phyloP scores from a whole-genome alignment of 1,140 invertebrate species.

The Zaprionus taronus region DNA sequence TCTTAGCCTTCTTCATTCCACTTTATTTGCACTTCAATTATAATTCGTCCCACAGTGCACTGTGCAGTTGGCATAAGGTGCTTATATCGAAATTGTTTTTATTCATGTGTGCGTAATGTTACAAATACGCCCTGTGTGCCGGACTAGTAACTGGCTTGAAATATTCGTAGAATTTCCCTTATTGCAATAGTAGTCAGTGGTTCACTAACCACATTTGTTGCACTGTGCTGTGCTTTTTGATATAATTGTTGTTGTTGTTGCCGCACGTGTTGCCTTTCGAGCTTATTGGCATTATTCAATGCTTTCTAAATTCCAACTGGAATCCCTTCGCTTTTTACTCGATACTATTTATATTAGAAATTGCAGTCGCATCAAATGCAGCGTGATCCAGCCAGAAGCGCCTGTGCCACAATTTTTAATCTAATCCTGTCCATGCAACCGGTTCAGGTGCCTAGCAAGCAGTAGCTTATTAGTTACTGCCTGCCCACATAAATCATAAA shows the following conservation, averaged over 20 bases:
- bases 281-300: constrained; percentile 77
- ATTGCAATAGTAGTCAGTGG: constrained; percentile 59
- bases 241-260: constrained; percentile 19
- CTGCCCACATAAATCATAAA: background rate
- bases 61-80: constrained; percentile 66
- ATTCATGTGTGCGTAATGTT: constrained; percentile 34
- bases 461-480: constrained; percentile 21
- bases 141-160: constrained; percentile 60
- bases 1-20: background rate
- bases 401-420: constrained; percentile 63
- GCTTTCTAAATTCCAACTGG: constrained; percentile 67
- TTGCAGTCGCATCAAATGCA: constrained; percentile 51
- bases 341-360: constrained; percentile 42
- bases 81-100: constrained; percentile 76
- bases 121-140: constrained; percentile 64
- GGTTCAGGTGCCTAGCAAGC: constrained; percentile 8
- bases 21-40: background rate
- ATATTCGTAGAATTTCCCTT: constrained; percentile 78
- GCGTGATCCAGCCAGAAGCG: background rate
- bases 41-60: constrained; percentile 26
- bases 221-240: constrained; percentile 1
- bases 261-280: constrained; percentile 65
- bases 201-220: constrained; percentile 52
- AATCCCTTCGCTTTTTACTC: constrained; percentile 55
- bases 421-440: constrained; percentile 50